These are phyloP conservation scores for Illadopsis cleaveri DNA, from an alignment of 2,113 vertebrate species.

Conservation along the genomic window DNA sequence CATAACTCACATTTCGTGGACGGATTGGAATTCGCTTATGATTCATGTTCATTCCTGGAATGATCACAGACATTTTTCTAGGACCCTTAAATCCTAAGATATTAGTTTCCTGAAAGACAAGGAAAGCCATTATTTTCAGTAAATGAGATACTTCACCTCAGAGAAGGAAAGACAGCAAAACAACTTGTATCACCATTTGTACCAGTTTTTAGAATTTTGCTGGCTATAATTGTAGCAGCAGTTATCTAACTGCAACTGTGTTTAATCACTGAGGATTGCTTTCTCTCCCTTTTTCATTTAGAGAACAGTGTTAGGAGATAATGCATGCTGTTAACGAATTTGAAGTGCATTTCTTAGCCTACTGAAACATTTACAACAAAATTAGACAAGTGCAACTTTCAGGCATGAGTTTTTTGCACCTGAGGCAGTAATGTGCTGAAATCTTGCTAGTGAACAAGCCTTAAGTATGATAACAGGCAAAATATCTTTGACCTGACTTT, in stretches of 20 bases:
- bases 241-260: neutral
- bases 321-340: neutral
- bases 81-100: slow-evolving; percentile 97
- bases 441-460: neutral
- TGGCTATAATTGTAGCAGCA: neutral
- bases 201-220: neutral
- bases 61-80: slow-evolving; percentile 96
- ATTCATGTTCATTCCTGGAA: slow-evolving; percentile 95
- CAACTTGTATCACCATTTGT: neutral
- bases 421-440: neutral
- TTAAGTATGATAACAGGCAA: neutral
- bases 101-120: slow-evolving; percentile 89
- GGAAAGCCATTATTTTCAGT: neutral
- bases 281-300: neutral
- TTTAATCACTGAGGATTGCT: neutral
- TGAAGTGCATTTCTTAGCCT: neutral
- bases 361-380: neutral
- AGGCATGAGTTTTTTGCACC: neutral
- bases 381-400: neutral
- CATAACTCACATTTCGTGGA: slow-evolving; percentile 82
- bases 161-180: neutral
- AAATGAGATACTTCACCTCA: neutral
- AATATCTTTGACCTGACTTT: neutral
- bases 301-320: neutral
- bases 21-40: slow-evolving; percentile 88